Conservation (phyloP, 1,140 invertebrate genomes). For the Zaprionus capensis region DNA sequence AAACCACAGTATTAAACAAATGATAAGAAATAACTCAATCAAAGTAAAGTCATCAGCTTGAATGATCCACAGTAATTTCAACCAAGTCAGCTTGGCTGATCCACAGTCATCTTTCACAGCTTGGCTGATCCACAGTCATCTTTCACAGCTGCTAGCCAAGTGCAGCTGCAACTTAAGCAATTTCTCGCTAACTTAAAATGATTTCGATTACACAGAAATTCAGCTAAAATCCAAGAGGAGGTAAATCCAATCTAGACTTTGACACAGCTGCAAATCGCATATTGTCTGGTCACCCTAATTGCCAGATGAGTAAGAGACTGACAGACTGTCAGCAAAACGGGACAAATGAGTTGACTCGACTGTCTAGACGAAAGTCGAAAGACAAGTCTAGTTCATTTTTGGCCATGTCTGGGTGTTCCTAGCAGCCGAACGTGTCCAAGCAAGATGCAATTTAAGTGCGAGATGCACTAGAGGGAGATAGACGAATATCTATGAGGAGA, state of each 20-base stretch:
- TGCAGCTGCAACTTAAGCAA: neutral
- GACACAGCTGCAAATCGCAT: neutral
- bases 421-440: neutral
- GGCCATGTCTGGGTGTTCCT: neutral
- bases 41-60: no score
- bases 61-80: no score
- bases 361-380: neutral
- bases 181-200: neutral
- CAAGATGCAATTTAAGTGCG: conserved; percentile 1
- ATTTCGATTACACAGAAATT: neutral
- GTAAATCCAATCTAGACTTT: neutral
- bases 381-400: neutral
- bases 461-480: conserved; percentile 35
- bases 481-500: neutral
- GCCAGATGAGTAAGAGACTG: neutral
- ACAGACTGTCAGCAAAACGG: neutral
- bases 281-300: neutral
- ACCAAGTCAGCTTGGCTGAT: neutral
- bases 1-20: no score
- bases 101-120: neutral
- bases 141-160: neutral
- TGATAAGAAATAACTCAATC: no score
- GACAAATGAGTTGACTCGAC: neutral
- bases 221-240: neutral
- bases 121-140: neutral